Percentiles rank a stretch among this genome's conserved stretches.
Conservation (phyloP, 1,140 invertebrate species). For the Epicauta chinensis region DNA sequence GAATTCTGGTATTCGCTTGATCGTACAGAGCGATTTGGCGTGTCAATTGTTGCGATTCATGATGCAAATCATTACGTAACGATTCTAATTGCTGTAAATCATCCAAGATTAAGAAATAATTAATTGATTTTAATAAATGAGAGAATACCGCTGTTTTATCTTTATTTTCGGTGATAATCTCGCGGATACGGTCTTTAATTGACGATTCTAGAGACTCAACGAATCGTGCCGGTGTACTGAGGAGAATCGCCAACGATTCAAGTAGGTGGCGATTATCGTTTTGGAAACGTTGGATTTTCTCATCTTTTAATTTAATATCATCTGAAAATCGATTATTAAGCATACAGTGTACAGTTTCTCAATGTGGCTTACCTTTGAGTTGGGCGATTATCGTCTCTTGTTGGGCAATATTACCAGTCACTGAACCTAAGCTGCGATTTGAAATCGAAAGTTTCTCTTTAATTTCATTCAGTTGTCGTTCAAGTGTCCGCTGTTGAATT, state of each 20-base stretch:
- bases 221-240: conserved; percentile 61
- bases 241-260: conserved; percentile 59
- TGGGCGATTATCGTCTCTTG: conserved; percentile 61
- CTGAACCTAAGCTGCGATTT: conserved; percentile 55
- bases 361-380: conserved; percentile 50
- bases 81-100: conserved; percentile 60
- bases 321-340: conserved; percentile 55
- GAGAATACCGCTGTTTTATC: conserved; percentile 61
- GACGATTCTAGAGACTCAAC: conserved; percentile 67
- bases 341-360: conserved; percentile 1
- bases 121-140: not conserved
- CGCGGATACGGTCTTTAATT: conserved; percentile 69
- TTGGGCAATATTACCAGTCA: conserved; percentile 60
- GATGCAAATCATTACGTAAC: conserved; percentile 59
- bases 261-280: conserved; percentile 57
- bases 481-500: conserved; percentile 56
- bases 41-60: conserved; percentile 55
- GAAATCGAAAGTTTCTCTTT: conserved; percentile 58
- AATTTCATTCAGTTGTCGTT: conserved; percentile 58
- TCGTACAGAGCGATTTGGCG: conserved; percentile 59
- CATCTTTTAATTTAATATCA: conserved; percentile 61
- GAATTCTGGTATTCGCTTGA: conserved; percentile 52
- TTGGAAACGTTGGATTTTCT: conserved; percentile 58
- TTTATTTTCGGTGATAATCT: conserved; percentile 67
- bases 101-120: not conserved